Base-by-base conservation (phyloP, 2,888 invertebrate species). In the Archips crataeganus region DNA sequence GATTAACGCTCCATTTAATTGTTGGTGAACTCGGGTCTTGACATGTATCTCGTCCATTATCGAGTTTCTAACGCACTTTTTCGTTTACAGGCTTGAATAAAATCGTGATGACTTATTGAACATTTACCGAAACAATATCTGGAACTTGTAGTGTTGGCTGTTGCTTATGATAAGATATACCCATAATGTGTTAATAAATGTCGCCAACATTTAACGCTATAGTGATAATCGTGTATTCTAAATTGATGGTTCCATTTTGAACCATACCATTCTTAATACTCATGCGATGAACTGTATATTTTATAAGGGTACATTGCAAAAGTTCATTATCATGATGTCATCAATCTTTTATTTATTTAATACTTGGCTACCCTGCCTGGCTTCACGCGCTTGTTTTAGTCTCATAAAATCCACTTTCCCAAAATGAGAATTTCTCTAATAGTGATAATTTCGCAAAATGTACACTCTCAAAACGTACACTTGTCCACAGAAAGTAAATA, bases 21-120 rank as follows among this genome's bases (percentile, higher is more conserved):
- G 23, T 23, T 23, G 23, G 23, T 23, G 23, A 1, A 23, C 23
- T 23, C 23, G 23, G 23, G 23, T 23, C 23, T 23, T 49, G 6
- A 15, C 49, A n/a, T 49, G n/a, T 49, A 6, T n/a, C n/a, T n/a
- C 2, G 5, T 49, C 49, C 15, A 54, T 9, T 54, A 6, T 32
- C 32, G 32, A 57, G 11, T 32, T 57, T 32, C 32, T 61, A 39
- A 39, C 39, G 5, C 4, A 8, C 6, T n/a, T 39, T 61, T 39
- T 61, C 3, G n/a, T 61, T 61, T 57, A 11, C 57, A 57, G 57
- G 57, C 57, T 4, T 61, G 61, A 61, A 61, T 54, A 23, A 9
- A 54, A 54, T 39, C 39, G n/a, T 61, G 61, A 32, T 57, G 57
- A 57, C 32, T 32, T 23, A 32, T 57, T 57, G 57, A 57, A 57